Base-by-base conservation (phyloP, 2,797 vertebrate species). In the Siniperca undulata region DNA sequence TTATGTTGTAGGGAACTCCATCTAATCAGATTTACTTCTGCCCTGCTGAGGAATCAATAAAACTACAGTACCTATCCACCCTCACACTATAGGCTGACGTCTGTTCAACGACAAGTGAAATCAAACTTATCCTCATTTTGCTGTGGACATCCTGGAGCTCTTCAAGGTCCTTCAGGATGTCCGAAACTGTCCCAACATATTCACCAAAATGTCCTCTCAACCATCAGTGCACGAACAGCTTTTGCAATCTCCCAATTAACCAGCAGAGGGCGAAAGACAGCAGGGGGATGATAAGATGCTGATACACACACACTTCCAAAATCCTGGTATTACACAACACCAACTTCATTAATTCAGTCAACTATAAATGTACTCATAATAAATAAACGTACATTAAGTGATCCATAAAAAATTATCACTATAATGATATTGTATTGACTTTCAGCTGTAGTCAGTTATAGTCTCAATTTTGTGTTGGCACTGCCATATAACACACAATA, bases 191-290 rank as follows among this genome's bases (percentile, higher is more conserved):
- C 50, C 27, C 7, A 20, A 36, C 20, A 50, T 69, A 16, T 62
- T 62, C 27, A 48, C 34, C 16, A 17, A 52, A 42, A 70, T 8
- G 53, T 16, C 5, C n/a, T 27, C 42, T 27, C 5, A 69, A n/a
- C 3, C 12, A 30, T 16, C 20, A 5, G 12, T 52, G 13, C n/a
- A 0, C 13, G 7, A 27, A 14, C 19, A 19, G 3, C 3, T 34
- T 38, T 42, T 83, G 75, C 36, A 65, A 62, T 87, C 75, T 44
- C 30, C 4, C 42, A 74, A 40, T 58, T n/a, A 60, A 56, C 91
- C 94, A 92, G 85, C 86, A 94, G 94, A 76, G 84, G 94, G 90
- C 60, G 82, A 30, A 59, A 80, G 20, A 86, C 8, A 19, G 66
- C 81, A 61, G 5, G 1, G 9, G 16, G 20, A 74, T 46, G 12